phyloP scores from a whole-genome alignment of 2,113 vertebrate species.

The Camarhynchus parvulus region DNA sequence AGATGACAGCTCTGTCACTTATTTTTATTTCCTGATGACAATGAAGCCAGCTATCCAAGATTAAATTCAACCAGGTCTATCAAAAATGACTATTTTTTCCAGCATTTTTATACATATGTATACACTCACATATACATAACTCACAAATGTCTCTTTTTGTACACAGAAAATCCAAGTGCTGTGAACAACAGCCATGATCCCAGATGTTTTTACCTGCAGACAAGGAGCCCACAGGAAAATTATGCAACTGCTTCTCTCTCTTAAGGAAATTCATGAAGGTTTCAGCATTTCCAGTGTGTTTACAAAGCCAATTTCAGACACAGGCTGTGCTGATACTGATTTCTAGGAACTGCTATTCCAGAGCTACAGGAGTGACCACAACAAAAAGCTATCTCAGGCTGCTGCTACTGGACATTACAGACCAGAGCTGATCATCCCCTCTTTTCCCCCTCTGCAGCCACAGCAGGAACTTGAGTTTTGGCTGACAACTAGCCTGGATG shows the following conservation, averaged over 20 bases:
- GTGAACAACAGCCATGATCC: background rate
- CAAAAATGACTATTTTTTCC: background rate
- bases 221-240: background rate
- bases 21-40: background rate
- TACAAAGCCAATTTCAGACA: background rate
- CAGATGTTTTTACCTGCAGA: background rate
- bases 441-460: background rate
- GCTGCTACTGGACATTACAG: background rate
- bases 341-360: background rate
- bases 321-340: background rate
- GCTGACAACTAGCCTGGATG: background rate
- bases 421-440: background rate
- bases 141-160: background rate
- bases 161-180: background rate
- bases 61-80: background rate
- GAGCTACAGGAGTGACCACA: background rate
- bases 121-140: rapidly evolving
- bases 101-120: background rate
- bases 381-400: background rate
- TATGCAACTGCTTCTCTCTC: background rate
- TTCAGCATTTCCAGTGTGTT: background rate
- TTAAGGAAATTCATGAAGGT: background rate
- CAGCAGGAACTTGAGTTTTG: background rate
- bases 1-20: background rate
- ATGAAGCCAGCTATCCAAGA: background rate